These are phyloP conservation scores for Enteromius anoplus DNA, from an alignment of 2,797 vertebrate genomes.

Conservation along the genomic window DNA sequence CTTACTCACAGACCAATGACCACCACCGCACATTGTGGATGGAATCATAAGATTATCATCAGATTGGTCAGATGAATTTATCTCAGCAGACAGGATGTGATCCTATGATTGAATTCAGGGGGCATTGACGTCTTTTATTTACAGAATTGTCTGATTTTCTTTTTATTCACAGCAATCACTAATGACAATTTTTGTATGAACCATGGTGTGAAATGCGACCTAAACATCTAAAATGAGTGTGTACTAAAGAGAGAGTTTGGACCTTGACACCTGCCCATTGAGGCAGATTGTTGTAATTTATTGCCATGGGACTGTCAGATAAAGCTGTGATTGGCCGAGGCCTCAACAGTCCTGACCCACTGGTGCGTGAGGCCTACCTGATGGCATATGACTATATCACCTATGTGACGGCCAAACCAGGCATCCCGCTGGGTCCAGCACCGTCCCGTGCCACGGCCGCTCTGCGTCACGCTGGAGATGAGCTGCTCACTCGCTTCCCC, in stretches of 20 bases:
- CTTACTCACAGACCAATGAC: background rate
- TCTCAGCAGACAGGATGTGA: background rate
- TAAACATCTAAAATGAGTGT: slow-evolving; percentile 6
- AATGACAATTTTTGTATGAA: background rate
- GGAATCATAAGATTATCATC: background rate
- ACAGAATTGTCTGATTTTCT: background rate
- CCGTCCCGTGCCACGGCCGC: slow-evolving; percentile 69
- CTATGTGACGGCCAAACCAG: slow-evolving; percentile 72
- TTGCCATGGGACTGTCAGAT: slow-evolving; percentile 66
- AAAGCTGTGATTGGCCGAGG: slow-evolving; percentile 60
- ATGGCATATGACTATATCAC: slow-evolving; percentile 78
- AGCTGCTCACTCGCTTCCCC: slow-evolving; percentile 77
- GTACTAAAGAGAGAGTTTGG: background rate
- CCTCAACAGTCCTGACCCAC: slow-evolving; percentile 69
- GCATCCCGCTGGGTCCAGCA: slow-evolving; percentile 59
- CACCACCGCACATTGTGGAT: background rate
- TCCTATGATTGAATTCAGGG: background rate
- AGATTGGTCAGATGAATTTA: background rate
- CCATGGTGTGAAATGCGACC: background rate
- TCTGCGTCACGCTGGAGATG: slow-evolving; percentile 75
- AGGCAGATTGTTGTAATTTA: background rate
- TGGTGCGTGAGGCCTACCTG: slow-evolving; percentile 76
- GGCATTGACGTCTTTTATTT: background rate
- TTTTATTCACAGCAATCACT: background rate
- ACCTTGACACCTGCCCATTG: slow-evolving; percentile 24